Base-by-base conservation (phyloP, 2,888 invertebrate genomes). In the Drosophila mimica region DNA sequence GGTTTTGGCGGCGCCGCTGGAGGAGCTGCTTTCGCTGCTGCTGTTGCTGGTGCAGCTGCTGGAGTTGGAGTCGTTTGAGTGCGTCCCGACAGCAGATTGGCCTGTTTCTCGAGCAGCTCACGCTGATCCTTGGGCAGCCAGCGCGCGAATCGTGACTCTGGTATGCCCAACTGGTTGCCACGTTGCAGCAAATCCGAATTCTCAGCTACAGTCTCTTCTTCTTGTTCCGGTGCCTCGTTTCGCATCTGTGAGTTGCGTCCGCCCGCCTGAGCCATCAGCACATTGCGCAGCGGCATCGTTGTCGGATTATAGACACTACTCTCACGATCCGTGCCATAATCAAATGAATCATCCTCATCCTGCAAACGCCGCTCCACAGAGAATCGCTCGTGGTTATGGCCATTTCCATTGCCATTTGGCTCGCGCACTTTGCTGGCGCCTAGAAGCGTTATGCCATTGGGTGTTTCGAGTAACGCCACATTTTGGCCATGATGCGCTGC, bases 101-200 rank as follows among this genome's bases (percentile, higher is more conserved):
- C 93, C 76, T 93, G 93, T 70, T 92, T 92, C 75, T 93, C 92
- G 53, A 93, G 86, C 66, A 93, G 84, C 70, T 92, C 93, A 54
- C 92, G 90, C 70, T 93, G 93, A 85, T 93, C 92, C 78, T 92
- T 92, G 60, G 93, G 93, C 76, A 92, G 86, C 93, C 93, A 93
- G 28, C 92, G 92, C 9, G 93, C 85, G 76, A 92, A 92, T 52
- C 93, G 92, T 33, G 92, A 92, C 65, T 92, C 92, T 2, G 93
- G 93, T 65, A 93, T 92, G 59, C 93, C 93, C 79, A 93, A 69
- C 71, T 92, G 91, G 84, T 91, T 92, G 81, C 89, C 93, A 49
- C 90, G 90, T 8, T 88, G 83, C 75, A 92, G 70, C 15, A 93
- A 84, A 81, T 92, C 92, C 15, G 77, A 66, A 28, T 82, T 74